Evolutionary conservation across 2,888 invertebrate genomes (phyloP).

Genomic region (Netelia virgata): DNA sequence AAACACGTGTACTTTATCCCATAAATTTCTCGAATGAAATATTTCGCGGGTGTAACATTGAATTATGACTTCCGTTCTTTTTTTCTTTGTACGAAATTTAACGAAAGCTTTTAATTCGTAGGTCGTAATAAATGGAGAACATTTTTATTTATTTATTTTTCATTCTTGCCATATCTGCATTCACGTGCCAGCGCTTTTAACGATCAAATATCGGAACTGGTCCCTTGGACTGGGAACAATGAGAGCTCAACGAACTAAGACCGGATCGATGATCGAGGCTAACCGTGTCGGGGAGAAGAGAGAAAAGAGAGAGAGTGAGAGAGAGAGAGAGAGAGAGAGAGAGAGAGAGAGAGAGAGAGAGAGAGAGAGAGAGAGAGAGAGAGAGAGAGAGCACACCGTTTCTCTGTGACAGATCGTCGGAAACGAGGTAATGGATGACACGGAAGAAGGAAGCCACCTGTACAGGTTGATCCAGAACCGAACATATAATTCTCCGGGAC

Average conservation of each 20-base stretch:
- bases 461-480: conserved; percentile 42
- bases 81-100: too few relatives aligned
- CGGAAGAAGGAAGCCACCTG: conserved; percentile 49
- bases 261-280: conserved; percentile 63
- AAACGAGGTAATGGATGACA: conserved; percentile 64
- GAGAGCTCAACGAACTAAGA: conserved; percentile 59
- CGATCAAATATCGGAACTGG: conserved; percentile 34
- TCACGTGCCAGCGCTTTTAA: conserved; percentile 34
- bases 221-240: conserved; percentile 51
- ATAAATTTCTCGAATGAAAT: too few relatives aligned
- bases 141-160: neutral
- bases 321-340: neutral
- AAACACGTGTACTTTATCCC: too few relatives aligned
- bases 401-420: conserved; percentile 64
- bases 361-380: neutral
- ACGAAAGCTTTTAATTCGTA: neutral
- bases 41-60: too few relatives aligned
- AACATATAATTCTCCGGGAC: conserved; percentile 21
- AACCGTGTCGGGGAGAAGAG: neutral
- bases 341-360: neutral
- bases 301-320: neutral
- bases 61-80: too few relatives aligned
- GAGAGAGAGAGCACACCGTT: neutral
- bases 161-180: conserved; percentile 18
- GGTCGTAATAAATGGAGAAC: neutral